These are phyloP conservation scores for Brienomyrus longianalis DNA, from an alignment of 2,113 vertebrate genomes.

Conservation along the genomic window DNA sequence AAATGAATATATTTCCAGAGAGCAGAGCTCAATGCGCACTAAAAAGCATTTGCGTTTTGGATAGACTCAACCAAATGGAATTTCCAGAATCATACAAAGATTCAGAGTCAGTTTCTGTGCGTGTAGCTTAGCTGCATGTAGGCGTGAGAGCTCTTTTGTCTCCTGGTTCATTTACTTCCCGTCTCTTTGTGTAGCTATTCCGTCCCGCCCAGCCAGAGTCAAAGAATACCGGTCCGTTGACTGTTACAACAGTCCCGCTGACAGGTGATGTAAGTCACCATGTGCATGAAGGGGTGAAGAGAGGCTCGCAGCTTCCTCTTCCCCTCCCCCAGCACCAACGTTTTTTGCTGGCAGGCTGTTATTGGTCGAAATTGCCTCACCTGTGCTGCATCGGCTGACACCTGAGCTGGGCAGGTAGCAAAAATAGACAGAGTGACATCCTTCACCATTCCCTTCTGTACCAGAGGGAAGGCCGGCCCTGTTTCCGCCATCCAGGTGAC, in stretches of 20 bases:
- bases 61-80: neutral
- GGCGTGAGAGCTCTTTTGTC: neutral
- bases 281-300: neutral
- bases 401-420: conserved; percentile 37
- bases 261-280: conserved; percentile 1
- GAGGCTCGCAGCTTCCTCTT: conserved; percentile 9
- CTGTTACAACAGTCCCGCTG: conserved; percentile 14
- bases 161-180: conserved; percentile 1
- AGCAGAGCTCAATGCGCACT: neutral
- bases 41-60: neutral
- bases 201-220: conserved; percentile 27
- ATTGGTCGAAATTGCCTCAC: conserved; percentile 30
- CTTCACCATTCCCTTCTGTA: neutral
- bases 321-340: conserved; percentile 19
- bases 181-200: conserved; percentile 20
- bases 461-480: neutral
- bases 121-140: neutral
- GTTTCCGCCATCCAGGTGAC: neutral
- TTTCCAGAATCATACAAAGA: neutral
- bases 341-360: conserved; percentile 16
- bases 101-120: neutral
- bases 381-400: conserved; percentile 32
- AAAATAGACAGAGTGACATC: conserved; percentile 24
- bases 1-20: neutral
- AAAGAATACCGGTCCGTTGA: conserved; percentile 28